Evolutionary conservation across 2,797 vertebrate species (phyloP).

Genomic region (Xenopus petersii): DNA sequence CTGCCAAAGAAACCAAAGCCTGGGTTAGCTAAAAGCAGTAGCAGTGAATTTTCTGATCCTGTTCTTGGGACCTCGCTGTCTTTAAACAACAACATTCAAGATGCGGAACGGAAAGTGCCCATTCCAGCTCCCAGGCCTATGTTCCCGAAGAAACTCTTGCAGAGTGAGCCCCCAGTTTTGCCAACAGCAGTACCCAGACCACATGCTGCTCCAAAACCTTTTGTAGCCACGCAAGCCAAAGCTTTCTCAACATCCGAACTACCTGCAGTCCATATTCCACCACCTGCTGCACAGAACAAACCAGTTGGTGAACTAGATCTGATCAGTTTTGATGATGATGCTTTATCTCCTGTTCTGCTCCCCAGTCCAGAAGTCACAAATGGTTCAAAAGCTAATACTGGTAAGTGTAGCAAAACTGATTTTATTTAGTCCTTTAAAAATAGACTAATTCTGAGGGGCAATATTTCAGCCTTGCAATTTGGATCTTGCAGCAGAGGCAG

Average conservation of each 20-base stretch:
- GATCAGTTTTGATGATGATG: constrained; percentile 83
- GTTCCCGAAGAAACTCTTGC: constrained; percentile 65
- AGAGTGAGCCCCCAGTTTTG: constrained; percentile 58
- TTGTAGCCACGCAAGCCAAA: constrained; percentile 64
- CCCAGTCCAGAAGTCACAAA: constrained; percentile 54
- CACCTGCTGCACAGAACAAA: constrained; percentile 57
- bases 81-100: constrained; percentile 55
- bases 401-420: constrained; percentile 64
- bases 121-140: constrained; percentile 68
- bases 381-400: constrained; percentile 56
- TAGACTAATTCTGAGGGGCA: no score
- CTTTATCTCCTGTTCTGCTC: constrained; percentile 57
- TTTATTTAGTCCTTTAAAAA: no score
- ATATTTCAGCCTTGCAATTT: no score
- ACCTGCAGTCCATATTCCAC: constrained; percentile 29
- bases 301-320: constrained; percentile 68
- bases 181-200: constrained; percentile 57
- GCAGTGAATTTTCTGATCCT: constrained; percentile 57
- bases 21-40: constrained; percentile 59
- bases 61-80: constrained; percentile 40
- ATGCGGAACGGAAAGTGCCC: constrained; percentile 61
- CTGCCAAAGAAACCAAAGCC: constrained; percentile 74
- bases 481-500: no score
- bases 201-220: constrained; percentile 57
- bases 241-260: constrained; percentile 62